Conservation (phyloP, 2,888 invertebrate species). For the Syrista parreyssii region DNA sequence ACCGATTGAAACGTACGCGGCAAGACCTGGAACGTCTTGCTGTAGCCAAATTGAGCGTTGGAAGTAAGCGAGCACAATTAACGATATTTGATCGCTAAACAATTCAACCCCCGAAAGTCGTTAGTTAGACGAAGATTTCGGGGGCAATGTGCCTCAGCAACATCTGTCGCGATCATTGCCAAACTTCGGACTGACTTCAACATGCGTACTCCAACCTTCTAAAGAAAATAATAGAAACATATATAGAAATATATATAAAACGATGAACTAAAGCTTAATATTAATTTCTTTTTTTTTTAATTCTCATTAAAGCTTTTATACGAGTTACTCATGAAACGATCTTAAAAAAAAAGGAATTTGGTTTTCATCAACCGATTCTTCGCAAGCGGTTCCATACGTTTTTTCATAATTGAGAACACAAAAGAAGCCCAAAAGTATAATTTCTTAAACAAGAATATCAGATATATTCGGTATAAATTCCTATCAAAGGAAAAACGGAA, state of each 20-base stretch:
- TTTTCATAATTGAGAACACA: background rate
- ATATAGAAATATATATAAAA: background rate
- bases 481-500: background rate
- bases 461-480: background rate
- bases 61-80: background rate
- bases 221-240: background rate
- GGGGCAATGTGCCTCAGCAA: slow-evolving; percentile 1
- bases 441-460: background rate
- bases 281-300: background rate
- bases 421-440: background rate
- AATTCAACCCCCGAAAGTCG: slow-evolving; percentile 19
- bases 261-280: background rate
- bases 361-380: background rate
- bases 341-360: background rate
- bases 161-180: background rate
- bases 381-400: background rate
- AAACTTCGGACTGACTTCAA: background rate
- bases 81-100: background rate
- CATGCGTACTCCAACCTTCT: background rate
- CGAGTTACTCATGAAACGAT: background rate
- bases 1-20: slow-evolving; percentile 8
- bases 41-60: background rate
- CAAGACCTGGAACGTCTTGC: slow-evolving; percentile 65
- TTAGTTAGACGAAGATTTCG: slow-evolving; percentile 25
- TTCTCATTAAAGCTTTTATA: background rate